A percentile compares a stretch with the other conserved stretches of the same genome.
phyloP scores from a whole-genome alignment of 2,113 vertebrate species.

The Heterotis niloticus region DNA sequence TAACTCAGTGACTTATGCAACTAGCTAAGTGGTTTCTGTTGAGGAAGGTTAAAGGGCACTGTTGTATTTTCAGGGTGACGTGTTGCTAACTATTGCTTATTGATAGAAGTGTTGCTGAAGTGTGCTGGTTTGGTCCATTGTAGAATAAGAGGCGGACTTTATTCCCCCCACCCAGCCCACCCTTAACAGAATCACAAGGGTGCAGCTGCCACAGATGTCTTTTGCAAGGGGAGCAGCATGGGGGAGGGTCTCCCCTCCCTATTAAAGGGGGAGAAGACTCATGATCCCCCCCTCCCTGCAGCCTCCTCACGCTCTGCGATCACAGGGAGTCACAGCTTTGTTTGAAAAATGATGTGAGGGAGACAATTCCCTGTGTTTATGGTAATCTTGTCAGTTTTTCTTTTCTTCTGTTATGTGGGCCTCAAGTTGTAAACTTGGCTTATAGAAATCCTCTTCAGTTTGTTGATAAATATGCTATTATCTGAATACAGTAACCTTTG shows the following conservation, averaged over 20 bases:
- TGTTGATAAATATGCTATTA: slow-evolving; percentile 4
- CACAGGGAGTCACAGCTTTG: slow-evolving; percentile 39
- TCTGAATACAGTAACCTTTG: not conserved
- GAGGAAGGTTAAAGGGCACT: slow-evolving; percentile 67
- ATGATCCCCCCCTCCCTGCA: slow-evolving; percentile 24
- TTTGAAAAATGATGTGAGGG: slow-evolving; percentile 40
- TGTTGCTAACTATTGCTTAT: slow-evolving; percentile 73
- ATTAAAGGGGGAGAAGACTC: slow-evolving; percentile 56
- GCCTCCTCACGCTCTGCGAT: slow-evolving; percentile 39
- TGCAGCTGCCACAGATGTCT: slow-evolving; percentile 77
- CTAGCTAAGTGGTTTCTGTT: slow-evolving; percentile 46
- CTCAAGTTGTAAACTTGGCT: not conserved
- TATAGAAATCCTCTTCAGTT: slow-evolving; percentile 8
- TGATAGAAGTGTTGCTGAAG: slow-evolving; percentile 74
- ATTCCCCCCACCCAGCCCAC: slow-evolving; percentile 51
- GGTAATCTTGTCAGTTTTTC: slow-evolving; percentile 11
- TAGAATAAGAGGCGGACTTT: slow-evolving; percentile 64
- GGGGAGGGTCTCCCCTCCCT: slow-evolving; percentile 57
- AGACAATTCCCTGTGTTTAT: slow-evolving; percentile 10
- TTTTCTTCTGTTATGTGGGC: not conserved
- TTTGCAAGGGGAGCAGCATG: slow-evolving; percentile 49
- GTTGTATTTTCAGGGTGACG: slow-evolving; percentile 75
- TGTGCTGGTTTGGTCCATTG: slow-evolving; percentile 65
- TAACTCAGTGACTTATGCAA: not conserved
- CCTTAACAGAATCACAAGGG: slow-evolving; percentile 65